Conservation (phyloP, 2,888 invertebrate genomes). For the Melanophora roralis region DNA sequence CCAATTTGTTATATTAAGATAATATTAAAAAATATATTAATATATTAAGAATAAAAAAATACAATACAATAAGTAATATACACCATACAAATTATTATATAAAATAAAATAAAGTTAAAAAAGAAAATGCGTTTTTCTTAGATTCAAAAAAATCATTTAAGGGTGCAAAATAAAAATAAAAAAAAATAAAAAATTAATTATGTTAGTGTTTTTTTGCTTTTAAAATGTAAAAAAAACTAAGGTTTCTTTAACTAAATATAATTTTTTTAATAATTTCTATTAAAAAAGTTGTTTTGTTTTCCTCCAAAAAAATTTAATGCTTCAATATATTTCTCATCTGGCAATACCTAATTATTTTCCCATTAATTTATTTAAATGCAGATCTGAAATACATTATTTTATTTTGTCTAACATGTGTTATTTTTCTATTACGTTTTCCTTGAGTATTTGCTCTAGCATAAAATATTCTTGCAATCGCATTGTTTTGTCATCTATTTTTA, state of each 20-base stretch:
- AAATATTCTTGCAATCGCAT: conserved; percentile 49
- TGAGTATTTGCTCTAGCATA: conserved; percentile 30
- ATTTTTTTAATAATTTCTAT: too few species aligned
- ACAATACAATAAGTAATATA: conserved; percentile 55
- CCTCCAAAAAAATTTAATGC: not conserved
- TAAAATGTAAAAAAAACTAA: too few species aligned
- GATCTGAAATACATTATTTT: not conserved
- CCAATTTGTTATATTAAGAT: conserved; percentile 70
- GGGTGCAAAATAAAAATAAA: too few species aligned
- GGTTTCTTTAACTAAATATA: too few species aligned
- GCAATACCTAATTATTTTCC: not conserved
- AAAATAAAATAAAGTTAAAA: conserved; percentile 13
- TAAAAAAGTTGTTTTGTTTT: not conserved
- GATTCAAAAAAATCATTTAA: too few species aligned
- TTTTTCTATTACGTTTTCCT: not conserved
- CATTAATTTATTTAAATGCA: not conserved
- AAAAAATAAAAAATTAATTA: too few species aligned
- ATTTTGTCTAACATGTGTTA: not conserved
- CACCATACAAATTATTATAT: conserved; percentile 61
- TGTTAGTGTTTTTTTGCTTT: too few species aligned
- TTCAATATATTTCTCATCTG: not conserved
- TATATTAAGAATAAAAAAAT: conserved; percentile 62
- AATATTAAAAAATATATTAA: conserved; percentile 63
- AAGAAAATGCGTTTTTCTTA: too few species aligned
- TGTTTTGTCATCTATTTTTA: conserved; percentile 26